Evolutionary conservation across 2,888 invertebrate genomes (phyloP).

Genomic region (Macaria liturata): DNA sequence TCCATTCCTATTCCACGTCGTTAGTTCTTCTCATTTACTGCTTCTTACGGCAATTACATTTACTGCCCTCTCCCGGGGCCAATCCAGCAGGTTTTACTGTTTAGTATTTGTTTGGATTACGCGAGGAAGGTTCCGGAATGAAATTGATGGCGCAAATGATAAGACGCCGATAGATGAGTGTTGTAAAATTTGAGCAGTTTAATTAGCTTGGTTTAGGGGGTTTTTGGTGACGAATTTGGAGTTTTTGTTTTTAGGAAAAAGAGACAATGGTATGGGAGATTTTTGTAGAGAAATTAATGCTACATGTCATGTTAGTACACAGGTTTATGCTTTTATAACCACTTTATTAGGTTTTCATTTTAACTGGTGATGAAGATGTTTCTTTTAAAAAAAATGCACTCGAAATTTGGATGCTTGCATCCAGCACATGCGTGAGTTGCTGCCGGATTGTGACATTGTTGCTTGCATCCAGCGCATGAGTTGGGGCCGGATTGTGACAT

Average conservation of each 20-base stretch:
- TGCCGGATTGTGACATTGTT: too few species aligned
- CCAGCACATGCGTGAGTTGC: too few species aligned
- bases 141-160: constrained; percentile 22
- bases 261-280: not conserved
- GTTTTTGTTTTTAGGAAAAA: not conserved
- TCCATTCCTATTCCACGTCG: too few species aligned
- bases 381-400: too few species aligned
- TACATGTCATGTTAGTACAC: too few species aligned
- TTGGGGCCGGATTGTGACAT: too few species aligned
- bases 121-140: constrained; percentile 12
- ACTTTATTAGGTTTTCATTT: too few species aligned
- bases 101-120: constrained; percentile 24
- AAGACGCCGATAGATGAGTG: constrained; percentile 14
- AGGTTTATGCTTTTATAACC: too few species aligned
- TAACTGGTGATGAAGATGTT: too few species aligned
- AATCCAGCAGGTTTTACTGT: constrained; percentile 25
- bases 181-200: constrained; percentile 6
- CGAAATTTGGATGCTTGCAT: too few species aligned
- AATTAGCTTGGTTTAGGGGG: constrained; percentile 2
- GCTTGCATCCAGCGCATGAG: too few species aligned
- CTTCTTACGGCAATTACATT: constrained; percentile 33
- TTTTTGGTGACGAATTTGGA: constrained; percentile 1
- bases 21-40: constrained; percentile 28
- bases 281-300: too few species aligned
- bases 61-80: constrained; percentile 25